Evolutionary conservation across 2,113 vertebrate genomes (phyloP), one percentile per base, ranked within the genome.

Genomic region (Cephalopholis sonnerati): DNA sequence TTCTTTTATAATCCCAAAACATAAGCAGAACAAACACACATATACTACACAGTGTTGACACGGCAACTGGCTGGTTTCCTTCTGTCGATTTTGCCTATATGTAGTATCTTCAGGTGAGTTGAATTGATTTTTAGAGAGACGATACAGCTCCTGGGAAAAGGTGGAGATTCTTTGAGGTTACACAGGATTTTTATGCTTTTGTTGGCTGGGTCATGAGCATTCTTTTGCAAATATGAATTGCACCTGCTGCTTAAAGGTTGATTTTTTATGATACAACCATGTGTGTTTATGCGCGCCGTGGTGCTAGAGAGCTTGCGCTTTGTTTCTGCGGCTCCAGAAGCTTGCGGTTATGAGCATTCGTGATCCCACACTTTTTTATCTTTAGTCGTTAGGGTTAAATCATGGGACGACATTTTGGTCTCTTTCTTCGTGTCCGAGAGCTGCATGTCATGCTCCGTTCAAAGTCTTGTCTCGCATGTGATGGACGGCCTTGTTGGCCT

Each of bases 391-490:
- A 82, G n/a, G 12, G 20, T 48, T 11, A 79, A 64, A 36, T 17
- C 11, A 71, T 36, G 8, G 7, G 29, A 69, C 36, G 66, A 51
- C 44, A 27, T 59, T 77, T 79, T 77, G 44, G 53, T 27, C 8
- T 76, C 73, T 70, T 13, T 61, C 50, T 75, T 82, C 69, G 12
- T 55, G 27, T 83, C 57, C 66, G 78, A 79, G 22, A 73, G 55
- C 59, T 73, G 85, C 82, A 90, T 88, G 91, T 66, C 53, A 55
- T 11, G 8, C 36, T 41, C 53, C 15, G 62, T 58, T 36, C 22
- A 36, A n/a, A 78, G 62, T 65, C 48, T 74, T 69, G 77, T 84
- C 73, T 80, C 39, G 87, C 88, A 90, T 91, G 92, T 86, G 80
- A 72, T 77, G 77, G 17, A 46, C 48, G 69, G 87, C 53, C 73